phyloP scores from a whole-genome alignment of 2,888 invertebrate species.

The Mactromeris polynyma region DNA sequence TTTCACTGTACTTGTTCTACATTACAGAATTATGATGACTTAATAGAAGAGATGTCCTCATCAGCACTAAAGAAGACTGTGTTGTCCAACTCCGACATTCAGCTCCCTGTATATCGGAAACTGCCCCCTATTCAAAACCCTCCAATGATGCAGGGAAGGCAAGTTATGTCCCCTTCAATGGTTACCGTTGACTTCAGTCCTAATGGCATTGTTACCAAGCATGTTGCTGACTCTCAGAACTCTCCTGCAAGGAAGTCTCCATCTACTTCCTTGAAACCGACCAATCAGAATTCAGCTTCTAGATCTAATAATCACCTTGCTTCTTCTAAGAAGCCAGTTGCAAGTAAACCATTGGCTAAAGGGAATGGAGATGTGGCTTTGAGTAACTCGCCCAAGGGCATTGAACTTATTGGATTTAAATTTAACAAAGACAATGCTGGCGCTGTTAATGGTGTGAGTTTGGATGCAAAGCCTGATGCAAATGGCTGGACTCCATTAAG shows the following conservation, averaged over 20 bases:
- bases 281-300: neutral
- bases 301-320: neutral
- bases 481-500: conserved; percentile 31
- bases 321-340: neutral
- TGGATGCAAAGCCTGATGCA: neutral
- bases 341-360: neutral
- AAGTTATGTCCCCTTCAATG: conserved; percentile 20
- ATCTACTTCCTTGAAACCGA: neutral
- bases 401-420: conserved; percentile 54
- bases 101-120: conserved; percentile 49
- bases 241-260: neutral
- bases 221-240: neutral
- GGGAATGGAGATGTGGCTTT: neutral
- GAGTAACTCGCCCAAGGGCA: conserved; percentile 3
- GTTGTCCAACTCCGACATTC: conserved; percentile 20
- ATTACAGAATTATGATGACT: neutral
- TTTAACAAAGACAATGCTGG: conserved; percentile 12
- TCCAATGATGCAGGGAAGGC: neutral
- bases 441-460: conserved; percentile 9
- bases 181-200: conserved; percentile 28
- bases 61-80: conserved; percentile 47
- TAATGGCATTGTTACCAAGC: neutral
- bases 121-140: conserved; percentile 44
- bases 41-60: neutral
- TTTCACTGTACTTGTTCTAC: neutral